These are phyloP conservation scores for Hypothenemus hampei DNA, from an alignment of 1,140 invertebrate genomes.

Conservation along the genomic window DNA sequence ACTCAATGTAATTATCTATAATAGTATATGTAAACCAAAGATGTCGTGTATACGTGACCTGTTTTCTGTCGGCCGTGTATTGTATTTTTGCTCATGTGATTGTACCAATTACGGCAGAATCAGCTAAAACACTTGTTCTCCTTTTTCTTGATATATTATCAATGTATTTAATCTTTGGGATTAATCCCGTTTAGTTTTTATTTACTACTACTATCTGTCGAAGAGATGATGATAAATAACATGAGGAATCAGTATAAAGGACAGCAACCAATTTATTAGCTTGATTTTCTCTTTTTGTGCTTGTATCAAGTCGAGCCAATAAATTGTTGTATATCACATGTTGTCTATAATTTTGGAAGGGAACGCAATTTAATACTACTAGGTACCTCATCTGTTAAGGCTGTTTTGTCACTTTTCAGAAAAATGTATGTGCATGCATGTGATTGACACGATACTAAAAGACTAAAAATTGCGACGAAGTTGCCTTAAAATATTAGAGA, in stretches of 20 bases:
- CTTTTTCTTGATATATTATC: slow-evolving; percentile 19
- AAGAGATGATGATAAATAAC: too few species aligned
- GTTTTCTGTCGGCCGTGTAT: slow-evolving; percentile 9
- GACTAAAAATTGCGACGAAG: too few species aligned
- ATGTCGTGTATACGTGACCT: slow-evolving; percentile 23
- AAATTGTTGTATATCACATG: too few species aligned
- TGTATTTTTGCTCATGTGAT: slow-evolving; percentile 17
- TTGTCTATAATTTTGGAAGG: too few species aligned
- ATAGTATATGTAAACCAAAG: slow-evolving; percentile 27
- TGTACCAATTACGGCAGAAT: slow-evolving; percentile 21
- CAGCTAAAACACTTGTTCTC: slow-evolving; percentile 32
- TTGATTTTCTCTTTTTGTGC: too few species aligned
- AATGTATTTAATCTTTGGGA: slow-evolving; percentile 19
- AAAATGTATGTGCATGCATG: too few species aligned
- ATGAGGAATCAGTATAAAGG: too few species aligned
- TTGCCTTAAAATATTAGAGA: too few species aligned
- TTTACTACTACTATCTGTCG: slow-evolving; percentile 21
- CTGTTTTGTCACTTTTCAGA: slow-evolving; percentile 4
- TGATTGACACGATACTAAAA: too few species aligned
- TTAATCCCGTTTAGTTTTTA: slow-evolving; percentile 15
- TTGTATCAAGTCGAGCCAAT: too few species aligned
- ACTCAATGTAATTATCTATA: slow-evolving; percentile 5
- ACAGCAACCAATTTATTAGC: too few species aligned
- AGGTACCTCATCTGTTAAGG: slow-evolving; percentile 45
- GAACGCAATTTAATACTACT: slow-evolving; percentile 44